Evolutionary conservation across 35 echinoderm and acorn worm species (phyloP), one percentile per base, ranked within the genome.

Genomic region (Hemicentrotus pulcherrimus): DNA sequence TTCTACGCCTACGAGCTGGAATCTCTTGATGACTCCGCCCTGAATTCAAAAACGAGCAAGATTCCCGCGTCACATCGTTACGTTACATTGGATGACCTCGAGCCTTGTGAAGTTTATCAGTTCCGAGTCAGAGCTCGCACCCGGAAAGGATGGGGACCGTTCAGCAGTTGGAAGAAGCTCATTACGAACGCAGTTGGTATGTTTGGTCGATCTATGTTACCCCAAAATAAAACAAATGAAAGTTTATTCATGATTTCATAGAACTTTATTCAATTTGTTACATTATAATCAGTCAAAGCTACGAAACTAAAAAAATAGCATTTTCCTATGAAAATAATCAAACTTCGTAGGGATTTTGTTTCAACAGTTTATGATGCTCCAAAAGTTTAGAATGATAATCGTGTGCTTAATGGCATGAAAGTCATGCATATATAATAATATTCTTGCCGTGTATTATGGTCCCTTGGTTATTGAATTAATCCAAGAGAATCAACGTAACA

Each of bases 101-200:
- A 65, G 30, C 96, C 96, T n/a, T 96, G 96, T 46, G 19, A 85
- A 10, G 30, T 31, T 6, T 96, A 96, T 71, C 89, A 30, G 16
- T 96, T 96, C 50, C 46, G 87, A n/a, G 94, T 96, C 15, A 32
- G 70, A 31, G 96, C 96, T 28, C 31, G 24, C 8, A 96, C 96
- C 0, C 88, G 19, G 19, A 47, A 88, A 16, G 96, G 94, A 46
- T 47, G 41, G 6, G 96, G 96, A 46, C 48, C 96, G 52, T 96
- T 60, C 58, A 96, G 89, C 7, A 85, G 35, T 14, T 91, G 91
- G 32, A 41, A 61, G 61, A 45, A 52, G 5, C 31, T 94, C n/a
- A 92, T 33, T 11, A 94, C 92, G 24, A 60, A 24, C 18, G 59
- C 95, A n/a, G 47, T 94, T 71, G 95, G 95, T 96, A 94, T 33